Evolutionary conservation across 2,113 vertebrate genomes (phyloP).

Genomic region (Etheostoma spectabile): DNA sequence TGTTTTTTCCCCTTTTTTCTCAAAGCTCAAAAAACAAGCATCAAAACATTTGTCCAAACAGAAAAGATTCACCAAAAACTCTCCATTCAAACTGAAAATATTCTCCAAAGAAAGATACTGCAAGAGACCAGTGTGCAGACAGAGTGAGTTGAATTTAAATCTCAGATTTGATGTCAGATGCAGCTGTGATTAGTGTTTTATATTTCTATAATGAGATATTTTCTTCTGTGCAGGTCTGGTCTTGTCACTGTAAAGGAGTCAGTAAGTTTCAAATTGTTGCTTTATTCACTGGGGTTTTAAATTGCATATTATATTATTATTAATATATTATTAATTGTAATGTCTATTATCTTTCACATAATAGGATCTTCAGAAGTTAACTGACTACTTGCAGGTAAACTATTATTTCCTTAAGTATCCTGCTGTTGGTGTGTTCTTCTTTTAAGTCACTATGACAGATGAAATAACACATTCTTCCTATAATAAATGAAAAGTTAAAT

Average conservation of each 20-base stretch:
- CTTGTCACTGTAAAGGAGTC: conserved; percentile 76
- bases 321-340: too few species aligned
- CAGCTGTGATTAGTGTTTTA: neutral
- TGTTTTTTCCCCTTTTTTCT: neutral
- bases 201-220: neutral
- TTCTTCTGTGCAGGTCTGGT: conserved; percentile 74
- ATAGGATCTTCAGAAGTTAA: conserved; percentile 81
- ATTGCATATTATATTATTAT: neutral
- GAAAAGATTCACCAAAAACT: conserved; percentile 39
- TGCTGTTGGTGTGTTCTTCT: neutral
- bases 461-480: neutral
- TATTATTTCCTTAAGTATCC: neutral
- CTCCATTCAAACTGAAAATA: conserved; percentile 31
- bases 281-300: neutral
- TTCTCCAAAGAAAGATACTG: conserved; percentile 42
- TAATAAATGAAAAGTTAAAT: neutral
- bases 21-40: conserved; percentile 56
- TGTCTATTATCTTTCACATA: conserved; percentile 26
- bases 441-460: neutral
- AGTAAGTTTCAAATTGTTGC: conserved; percentile 68
- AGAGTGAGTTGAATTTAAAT: conserved; percentile 73
- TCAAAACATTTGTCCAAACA: conserved; percentile 17
- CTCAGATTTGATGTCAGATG: rapidly evolving
- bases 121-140: conserved; percentile 75
- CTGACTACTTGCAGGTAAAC: conserved; percentile 82